Evolutionary conservation across 2,797 vertebrate genomes (phyloP), one percentile per base, ranked within the genome.

Genomic region (Glyptemys insculpta): DNA sequence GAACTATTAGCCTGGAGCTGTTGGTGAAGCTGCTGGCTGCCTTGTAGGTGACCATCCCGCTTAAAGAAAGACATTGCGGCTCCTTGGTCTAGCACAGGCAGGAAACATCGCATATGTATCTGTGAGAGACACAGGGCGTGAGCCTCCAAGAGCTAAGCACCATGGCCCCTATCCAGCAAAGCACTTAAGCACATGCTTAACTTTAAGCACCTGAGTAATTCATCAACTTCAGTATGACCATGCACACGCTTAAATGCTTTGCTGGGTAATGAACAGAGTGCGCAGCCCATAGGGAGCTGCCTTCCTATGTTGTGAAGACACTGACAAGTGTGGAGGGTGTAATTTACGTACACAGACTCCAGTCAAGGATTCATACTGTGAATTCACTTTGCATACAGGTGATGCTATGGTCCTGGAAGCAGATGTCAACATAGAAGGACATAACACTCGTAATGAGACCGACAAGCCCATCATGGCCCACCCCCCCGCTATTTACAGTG

Each of bases 391-490:
- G 56, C 88, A 3, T 53, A 59, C 90, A 99, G 99, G 98, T 56
- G 88, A 97, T 5, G 59, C 83, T 74, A 98, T 99, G 99, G 98
- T 99, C 82, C 94, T 99, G 89, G 99, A 99, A 97, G 98, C 99
- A 0, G 99, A 99, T 2, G 95, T 99, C 88, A 99, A 96, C 0
- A 65, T 98, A 21, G 96, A 99, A 93, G 99, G 99, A 74, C 92
- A 98, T 53, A 93, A 97, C 81, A 99, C 99, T 1, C 72, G 19
- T 81, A 97, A 97, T 29, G 96, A 98, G 96, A 98, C 98, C 8
- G 95, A 97, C 2, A 89, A 98, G 50, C 99, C 99, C 3, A 98
- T 99, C 94, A 99, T 99, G 99, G 99, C 99, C 4, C 99, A 99
- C 74, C 99, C 99, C 3, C 99, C 99, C 0, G 90, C 83, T 53